These are phyloP conservation scores for Grammomys dolichurus DNA, from an alignment of 2,113 vertebrate genomes.

Conservation along the genomic window DNA sequence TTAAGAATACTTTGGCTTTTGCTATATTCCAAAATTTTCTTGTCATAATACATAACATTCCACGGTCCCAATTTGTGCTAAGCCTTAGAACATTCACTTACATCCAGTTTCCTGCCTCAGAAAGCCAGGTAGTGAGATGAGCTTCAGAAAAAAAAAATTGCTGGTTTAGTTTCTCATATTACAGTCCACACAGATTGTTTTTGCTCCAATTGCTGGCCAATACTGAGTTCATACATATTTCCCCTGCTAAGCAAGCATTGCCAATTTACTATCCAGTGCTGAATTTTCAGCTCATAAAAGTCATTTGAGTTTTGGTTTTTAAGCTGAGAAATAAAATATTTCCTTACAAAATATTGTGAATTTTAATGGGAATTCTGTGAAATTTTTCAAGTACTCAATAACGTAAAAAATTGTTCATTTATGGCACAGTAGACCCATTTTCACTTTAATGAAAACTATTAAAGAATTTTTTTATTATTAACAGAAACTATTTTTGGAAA, in stretches of 20 bases:
- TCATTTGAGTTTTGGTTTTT: conserved; percentile 58
- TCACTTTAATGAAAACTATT: background rate
- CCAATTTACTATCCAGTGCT: conserved; percentile 7
- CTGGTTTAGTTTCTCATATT: conserved; percentile 56
- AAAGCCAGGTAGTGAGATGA: conserved; percentile 73
- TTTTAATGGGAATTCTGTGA: conserved; percentile 24
- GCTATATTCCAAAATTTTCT: conserved; percentile 69
- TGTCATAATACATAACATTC: conserved; percentile 60
- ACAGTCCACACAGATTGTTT: conserved; percentile 61
- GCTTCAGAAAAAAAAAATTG: conserved; percentile 72
- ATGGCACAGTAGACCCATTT: background rate
- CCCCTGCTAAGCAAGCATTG: background rate
- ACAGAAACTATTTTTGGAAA: background rate
- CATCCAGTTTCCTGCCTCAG: conserved; percentile 69
- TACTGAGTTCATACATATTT: conserved; percentile 24
- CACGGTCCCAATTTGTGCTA: conserved; percentile 69
- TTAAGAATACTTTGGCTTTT: conserved; percentile 71
- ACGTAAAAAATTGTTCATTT: conserved; percentile 4
- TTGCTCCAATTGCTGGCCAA: conserved; percentile 44
- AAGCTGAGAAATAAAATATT: conserved; percentile 48
- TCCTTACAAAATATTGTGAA: conserved; percentile 25
- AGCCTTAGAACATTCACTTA: conserved; percentile 51
- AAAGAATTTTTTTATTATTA: background rate
- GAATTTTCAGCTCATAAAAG: conserved; percentile 46
- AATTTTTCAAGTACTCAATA: conserved; percentile 25